Conservation (phyloP, 1,140 invertebrate species). For the Orchesella cincta region DNA sequence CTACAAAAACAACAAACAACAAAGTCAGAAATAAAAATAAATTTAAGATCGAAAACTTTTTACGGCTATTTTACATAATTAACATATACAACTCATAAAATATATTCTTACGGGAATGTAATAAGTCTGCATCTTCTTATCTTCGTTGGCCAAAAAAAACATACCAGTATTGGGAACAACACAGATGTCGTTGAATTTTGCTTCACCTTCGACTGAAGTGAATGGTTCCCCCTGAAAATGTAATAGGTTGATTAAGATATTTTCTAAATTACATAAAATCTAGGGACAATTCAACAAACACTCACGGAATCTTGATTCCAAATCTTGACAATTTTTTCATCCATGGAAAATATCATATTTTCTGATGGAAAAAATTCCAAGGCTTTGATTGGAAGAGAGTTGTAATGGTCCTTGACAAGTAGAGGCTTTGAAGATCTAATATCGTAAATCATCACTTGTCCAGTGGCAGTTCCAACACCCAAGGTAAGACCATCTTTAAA, state of each 20-base stretch:
- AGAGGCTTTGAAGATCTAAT: constrained; percentile 87
- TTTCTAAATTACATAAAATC: constrained; percentile 38
- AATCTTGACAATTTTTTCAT: constrained; percentile 87
- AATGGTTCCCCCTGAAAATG: constrained; percentile 82
- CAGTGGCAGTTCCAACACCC: constrained; percentile 88
- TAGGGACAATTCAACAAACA: constrained; percentile 43
- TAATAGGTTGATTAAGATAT: too few relatives aligned
- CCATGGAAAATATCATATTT: constrained; percentile 88
- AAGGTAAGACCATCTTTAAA: constrained; percentile 81
- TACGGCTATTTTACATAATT: background rate
- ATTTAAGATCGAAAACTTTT: background rate
- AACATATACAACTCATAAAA: background rate
- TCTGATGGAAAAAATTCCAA: constrained; percentile 81
- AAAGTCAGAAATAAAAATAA: constrained; percentile 1
- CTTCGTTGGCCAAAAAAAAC: constrained; percentile 92
- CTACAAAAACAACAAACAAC: constrained; percentile 51
- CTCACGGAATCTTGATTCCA: constrained; percentile 88
- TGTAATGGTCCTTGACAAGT: constrained; percentile 91
- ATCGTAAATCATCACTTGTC: constrained; percentile 93
- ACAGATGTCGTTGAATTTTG: constrained; percentile 87
- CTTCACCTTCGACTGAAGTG: constrained; percentile 81
- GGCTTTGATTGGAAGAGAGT: constrained; percentile 86
- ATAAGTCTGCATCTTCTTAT: constrained; percentile 89
- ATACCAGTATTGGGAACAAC: constrained; percentile 85
- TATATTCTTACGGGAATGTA: constrained; percentile 76